Conservation (phyloP, 2,888 invertebrate species). For the Keiferia lycopersicella region DNA sequence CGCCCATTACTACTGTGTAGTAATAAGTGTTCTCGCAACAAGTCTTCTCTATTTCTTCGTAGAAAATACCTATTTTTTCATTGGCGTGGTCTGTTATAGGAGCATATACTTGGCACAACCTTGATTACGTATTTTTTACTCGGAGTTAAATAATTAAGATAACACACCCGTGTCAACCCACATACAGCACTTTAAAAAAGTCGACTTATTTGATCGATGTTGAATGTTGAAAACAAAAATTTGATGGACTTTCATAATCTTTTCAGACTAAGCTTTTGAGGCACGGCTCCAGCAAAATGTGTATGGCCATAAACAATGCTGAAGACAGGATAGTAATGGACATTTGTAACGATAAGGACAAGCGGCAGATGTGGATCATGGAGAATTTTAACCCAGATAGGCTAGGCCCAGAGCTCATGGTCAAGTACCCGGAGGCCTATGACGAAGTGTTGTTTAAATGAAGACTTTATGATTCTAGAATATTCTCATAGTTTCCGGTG, state of each 20-base stretch:
- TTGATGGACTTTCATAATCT: background rate
- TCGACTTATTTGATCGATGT: too few relatives aligned
- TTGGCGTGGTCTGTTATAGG: too few relatives aligned
- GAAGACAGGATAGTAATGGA: conserved; percentile 93
- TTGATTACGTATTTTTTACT: too few relatives aligned
- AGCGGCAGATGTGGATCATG: conserved; percentile 90
- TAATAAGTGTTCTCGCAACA: too few relatives aligned
- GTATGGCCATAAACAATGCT: conserved; percentile 90
- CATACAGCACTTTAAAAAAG: too few relatives aligned
- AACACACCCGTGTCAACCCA: too few relatives aligned
- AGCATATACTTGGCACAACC: too few relatives aligned
- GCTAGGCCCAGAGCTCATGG: conserved; percentile 62
- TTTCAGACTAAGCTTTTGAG: conserved; percentile 85
- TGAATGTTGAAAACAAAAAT: background rate
- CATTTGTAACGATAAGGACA: conserved; percentile 84
- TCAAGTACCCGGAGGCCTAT: conserved; percentile 73
- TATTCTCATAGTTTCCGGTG: conserved; percentile 26
- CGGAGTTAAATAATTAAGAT: too few relatives aligned
- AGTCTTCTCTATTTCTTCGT: too few relatives aligned
- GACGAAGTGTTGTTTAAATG: conserved; percentile 73
- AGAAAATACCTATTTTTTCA: too few relatives aligned
- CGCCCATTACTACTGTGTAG: too few relatives aligned
- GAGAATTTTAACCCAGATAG: conserved; percentile 88
- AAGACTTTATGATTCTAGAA: conserved; percentile 38
- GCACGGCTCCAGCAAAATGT: conserved; percentile 96